Base-by-base conservation (phyloP, 2,888 invertebrate species). In the Gisinianus flammeolus region DNA sequence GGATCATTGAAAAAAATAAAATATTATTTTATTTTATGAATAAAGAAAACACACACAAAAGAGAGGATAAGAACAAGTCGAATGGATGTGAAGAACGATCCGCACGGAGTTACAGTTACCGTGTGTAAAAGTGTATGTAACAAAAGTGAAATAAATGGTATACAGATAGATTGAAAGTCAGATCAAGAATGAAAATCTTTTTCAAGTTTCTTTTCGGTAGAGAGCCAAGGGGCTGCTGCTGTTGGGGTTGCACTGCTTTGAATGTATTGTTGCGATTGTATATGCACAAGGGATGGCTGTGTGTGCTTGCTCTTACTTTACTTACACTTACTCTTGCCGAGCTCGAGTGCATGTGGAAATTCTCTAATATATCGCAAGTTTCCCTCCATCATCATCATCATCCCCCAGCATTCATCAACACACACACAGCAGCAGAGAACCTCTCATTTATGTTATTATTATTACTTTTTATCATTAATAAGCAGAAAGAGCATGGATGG, bases 181-280 rank as follows among this genome's bases (percentile, higher is more conserved):
- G 62, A 62, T 62, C 62, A 62, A 62, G 62, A 62, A 62, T 62
- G 62, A 62, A 26, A 62, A 62, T 62, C 12, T 26, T 62, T 26
- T 62, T 62, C 62, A 62, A 24, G 28, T 62, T 62, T 62, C 62
- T 62, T 62, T 62, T 62, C 62, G 62, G 62, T 26, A 62, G 44
- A 44, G 44, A 44, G 44, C 44, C 44, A 44, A 44, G 44, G 3
- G 2, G 6, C 44, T 44, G 44, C 19, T 2, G 44, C 8, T 35
- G 35, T 35, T 35, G 35, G 6, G 5, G 35, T 44, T 44, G 44
- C 3, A 16, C 1, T 44, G 44, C 16, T 44, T 44, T 44, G 44
- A 16, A 44, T 6, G 44, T 44, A 44, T 44, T 44, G 3, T 44
- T 44, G 44, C n/a, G n/a, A 44, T 44, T 44, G 44, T 44, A 16